Evolutionary conservation across 2,888 invertebrate genomes (phyloP).

Genomic region (Lacanobia oleracea): DNA sequence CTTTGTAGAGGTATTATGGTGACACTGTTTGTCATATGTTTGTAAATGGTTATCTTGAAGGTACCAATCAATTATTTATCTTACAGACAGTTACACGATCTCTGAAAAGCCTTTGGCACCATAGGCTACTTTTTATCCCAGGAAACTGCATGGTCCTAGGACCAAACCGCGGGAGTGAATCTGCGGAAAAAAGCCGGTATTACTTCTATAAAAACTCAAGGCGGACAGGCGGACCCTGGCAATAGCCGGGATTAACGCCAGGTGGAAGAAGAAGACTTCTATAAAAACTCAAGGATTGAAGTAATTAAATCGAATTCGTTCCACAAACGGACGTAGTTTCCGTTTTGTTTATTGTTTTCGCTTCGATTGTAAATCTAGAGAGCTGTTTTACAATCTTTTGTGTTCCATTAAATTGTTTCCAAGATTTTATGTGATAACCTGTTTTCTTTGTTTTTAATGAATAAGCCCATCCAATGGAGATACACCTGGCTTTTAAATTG

Average conservation of each 20-base stretch:
- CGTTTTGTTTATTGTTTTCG: slow-evolving; percentile 21
- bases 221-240: too few species aligned
- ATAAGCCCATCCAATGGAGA: not conserved
- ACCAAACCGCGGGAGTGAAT: not conserved
- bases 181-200: not conserved
- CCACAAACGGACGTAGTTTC: too few species aligned
- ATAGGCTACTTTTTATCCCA: not conserved
- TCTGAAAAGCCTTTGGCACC: too few species aligned
- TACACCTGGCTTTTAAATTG: not conserved
- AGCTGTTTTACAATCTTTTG: slow-evolving; percentile 12
- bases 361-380: slow-evolving; percentile 21
- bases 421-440: not conserved
- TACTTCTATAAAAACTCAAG: not conserved
- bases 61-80: too few species aligned
- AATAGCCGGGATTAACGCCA: too few species aligned
- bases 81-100: too few species aligned
- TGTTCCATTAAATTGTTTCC: not conserved
- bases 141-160: not conserved
- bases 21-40: too few species aligned
- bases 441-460: not conserved
- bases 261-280: too few species aligned
- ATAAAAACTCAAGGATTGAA: not conserved
- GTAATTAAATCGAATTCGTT: slow-evolving; percentile 16
- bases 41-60: too few species aligned
- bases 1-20: too few species aligned